Conservation (phyloP, 1,140 invertebrate species). For the Bursaphelenchus mucronatus region DNA sequence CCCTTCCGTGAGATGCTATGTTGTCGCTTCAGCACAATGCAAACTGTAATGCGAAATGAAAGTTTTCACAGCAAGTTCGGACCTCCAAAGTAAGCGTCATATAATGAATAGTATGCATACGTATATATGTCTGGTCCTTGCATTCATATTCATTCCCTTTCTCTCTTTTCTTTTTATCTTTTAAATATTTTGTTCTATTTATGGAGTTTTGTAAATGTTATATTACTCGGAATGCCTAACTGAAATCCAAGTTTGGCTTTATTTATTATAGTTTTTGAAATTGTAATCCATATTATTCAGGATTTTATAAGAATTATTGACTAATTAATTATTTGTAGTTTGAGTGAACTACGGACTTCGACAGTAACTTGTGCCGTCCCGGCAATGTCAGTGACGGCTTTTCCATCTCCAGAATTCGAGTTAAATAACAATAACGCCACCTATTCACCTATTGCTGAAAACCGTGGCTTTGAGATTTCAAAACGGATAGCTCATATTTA, state of each 20-base stretch:
- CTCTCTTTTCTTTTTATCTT: conserved; percentile 12
- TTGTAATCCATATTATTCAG: no score
- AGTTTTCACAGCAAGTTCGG: conserved; percentile 64
- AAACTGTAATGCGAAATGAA: conserved; percentile 63
- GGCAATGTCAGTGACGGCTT: no score
- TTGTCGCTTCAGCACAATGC: conserved; percentile 63
- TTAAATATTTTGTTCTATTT: conserved; percentile 15
- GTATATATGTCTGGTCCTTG: not conserved
- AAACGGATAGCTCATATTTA: no score
- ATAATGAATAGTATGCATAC: not conserved
- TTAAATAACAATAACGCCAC: no score
- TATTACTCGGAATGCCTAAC: not conserved
- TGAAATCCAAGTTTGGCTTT: not conserved
- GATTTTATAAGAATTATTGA: no score
- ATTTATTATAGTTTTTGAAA: not conserved
- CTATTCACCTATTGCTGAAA: no score
- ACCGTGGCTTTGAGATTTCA: no score
- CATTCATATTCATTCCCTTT: not conserved
- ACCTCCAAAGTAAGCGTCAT: conserved; percentile 42
- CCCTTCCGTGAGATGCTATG: conserved; percentile 65
- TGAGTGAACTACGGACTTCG: conserved; percentile 12
- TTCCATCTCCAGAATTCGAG: no score
- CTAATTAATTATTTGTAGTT: conserved; percentile 1
- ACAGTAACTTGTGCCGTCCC: conserved; percentile 1
- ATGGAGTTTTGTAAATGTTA: not conserved